These are phyloP conservation scores for Protonibea diacanthus DNA, from an alignment of 2,797 vertebrate genomes.

Conservation along the genomic window DNA sequence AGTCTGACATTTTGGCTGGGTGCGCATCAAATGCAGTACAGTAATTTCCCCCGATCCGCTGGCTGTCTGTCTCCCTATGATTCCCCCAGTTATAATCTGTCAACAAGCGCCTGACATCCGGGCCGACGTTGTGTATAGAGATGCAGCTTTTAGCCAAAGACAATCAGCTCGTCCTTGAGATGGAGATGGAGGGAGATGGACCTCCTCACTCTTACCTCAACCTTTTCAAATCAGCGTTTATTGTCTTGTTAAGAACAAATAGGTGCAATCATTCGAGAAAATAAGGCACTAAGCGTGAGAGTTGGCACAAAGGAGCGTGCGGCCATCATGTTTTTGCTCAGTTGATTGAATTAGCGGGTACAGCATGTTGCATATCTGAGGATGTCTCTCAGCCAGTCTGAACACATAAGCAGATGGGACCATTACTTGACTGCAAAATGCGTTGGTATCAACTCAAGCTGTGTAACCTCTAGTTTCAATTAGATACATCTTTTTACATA, in stretches of 20 bases:
- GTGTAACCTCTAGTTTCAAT: constrained; percentile 46
- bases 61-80: constrained; percentile 71
- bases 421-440: constrained; percentile 74
- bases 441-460: constrained; percentile 64
- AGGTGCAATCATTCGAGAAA: constrained; percentile 64
- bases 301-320: constrained; percentile 34
- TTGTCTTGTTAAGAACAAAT: constrained; percentile 70
- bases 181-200: constrained; percentile 41
- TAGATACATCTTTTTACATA: constrained; percentile 51
- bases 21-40: constrained; percentile 57
- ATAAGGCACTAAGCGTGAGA: constrained; percentile 41
- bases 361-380: constrained; percentile 52
- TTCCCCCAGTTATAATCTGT: constrained; percentile 78
- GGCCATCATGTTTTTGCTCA: constrained; percentile 62
- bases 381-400: constrained; percentile 48
- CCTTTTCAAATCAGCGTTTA: constrained; percentile 66
- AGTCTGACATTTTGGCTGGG: constrained; percentile 65
- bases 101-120: constrained; percentile 68
- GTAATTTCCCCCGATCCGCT: constrained; percentile 65
- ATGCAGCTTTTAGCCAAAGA: constrained; percentile 64
- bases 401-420: constrained; percentile 80
- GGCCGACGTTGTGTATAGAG: constrained; percentile 60
- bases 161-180: constrained; percentile 75
- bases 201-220: constrained; percentile 56
- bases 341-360: constrained; percentile 58